These are phyloP conservation scores for Pristionchus arcanus DNA, from an alignment of 2,888 invertebrate genomes.

Conservation along the genomic window DNA sequence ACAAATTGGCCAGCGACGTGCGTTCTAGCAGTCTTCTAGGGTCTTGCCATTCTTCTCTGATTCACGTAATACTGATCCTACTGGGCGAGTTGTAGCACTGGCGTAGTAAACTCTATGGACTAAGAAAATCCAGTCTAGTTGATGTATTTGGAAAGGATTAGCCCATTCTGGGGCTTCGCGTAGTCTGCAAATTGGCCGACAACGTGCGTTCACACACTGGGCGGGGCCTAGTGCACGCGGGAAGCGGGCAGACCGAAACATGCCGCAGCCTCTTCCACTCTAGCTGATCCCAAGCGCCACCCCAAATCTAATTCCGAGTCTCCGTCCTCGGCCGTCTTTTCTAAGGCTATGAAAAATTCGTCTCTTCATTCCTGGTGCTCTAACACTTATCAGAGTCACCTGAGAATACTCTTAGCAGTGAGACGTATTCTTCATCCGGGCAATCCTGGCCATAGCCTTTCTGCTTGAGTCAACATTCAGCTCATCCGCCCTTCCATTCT, in stretches of 20 bases:
- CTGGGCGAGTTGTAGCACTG: too few relatives aligned
- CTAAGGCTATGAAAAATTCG: neutral
- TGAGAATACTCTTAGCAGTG: too few relatives aligned
- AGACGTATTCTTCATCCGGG: too few relatives aligned
- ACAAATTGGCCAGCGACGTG: neutral
- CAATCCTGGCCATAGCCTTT: neutral
- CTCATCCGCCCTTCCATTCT: neutral
- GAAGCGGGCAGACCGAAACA: neutral
- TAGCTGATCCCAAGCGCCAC: neutral
- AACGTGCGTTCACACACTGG: neutral
- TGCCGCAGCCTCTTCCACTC: slow-evolving; percentile 5
- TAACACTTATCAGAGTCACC: too few relatives aligned
- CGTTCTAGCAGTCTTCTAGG: slow-evolving; percentile 17
- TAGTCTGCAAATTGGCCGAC: too few relatives aligned
- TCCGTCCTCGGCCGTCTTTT: neutral
- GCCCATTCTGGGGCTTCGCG: too few relatives aligned
- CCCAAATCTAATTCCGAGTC: neutral
- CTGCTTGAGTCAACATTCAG: slow-evolving; percentile 4
- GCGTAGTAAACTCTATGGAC: too few relatives aligned
- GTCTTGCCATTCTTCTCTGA: too few relatives aligned
- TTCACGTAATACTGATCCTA: too few relatives aligned
- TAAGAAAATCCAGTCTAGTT: too few relatives aligned
- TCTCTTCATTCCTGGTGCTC: too few relatives aligned
- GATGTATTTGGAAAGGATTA: too few relatives aligned
- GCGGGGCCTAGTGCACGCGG: neutral